Evolutionary conservation across 2,113 vertebrate genomes (phyloP), one percentile per base, ranked within the genome.

Genomic region (Hemibagrus wyckioides): DNA sequence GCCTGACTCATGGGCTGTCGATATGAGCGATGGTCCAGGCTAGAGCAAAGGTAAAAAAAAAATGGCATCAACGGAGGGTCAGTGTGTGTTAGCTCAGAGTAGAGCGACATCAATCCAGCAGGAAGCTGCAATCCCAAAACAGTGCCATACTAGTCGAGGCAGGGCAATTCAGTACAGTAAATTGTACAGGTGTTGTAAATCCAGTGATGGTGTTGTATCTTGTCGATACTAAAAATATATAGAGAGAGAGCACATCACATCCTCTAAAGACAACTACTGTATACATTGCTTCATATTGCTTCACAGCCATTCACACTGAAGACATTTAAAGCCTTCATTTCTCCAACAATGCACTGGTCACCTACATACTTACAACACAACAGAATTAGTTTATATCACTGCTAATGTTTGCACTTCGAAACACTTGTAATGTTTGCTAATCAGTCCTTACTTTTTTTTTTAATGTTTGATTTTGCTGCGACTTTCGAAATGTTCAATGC

Each of bases 21-120:
- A 52, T 50, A 41, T 85, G 73, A 85, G n/a, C 57, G 48, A 63
- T 69, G 63, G 30, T 54, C 59, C 80, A 6, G 28, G 67, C 71
- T 71, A 67, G 23, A 82, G 56, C 44, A 2, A 23, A 23, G 73
- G n/a, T 50, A 84, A 56, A 83, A n/a, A 48, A 48, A 48, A 48
- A 48, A 65, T 44, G 30, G 2, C 57, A 36, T 39, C 39, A 83
- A 87, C n/a, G 48, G 5, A 52, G 30, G 63, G 3, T 21, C 21
- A 41, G 50, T 54, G 54, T 83, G 15, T 81, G 48, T 57, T 71
- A 41, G 11, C 80, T 65, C 67, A 52, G 41, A 75, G 30, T 5
- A 3, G 3, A 6, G 30, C 9, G 7, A 23, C 44, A 52, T 61
- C 44, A 50, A 76, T 75, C 52, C 65, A 73, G 21, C 30, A 9